Percentiles rank a stretch among this genome's conserved stretches.
Conservation (phyloP, 1,140 invertebrate species). For the Bactericera cockerelli region DNA sequence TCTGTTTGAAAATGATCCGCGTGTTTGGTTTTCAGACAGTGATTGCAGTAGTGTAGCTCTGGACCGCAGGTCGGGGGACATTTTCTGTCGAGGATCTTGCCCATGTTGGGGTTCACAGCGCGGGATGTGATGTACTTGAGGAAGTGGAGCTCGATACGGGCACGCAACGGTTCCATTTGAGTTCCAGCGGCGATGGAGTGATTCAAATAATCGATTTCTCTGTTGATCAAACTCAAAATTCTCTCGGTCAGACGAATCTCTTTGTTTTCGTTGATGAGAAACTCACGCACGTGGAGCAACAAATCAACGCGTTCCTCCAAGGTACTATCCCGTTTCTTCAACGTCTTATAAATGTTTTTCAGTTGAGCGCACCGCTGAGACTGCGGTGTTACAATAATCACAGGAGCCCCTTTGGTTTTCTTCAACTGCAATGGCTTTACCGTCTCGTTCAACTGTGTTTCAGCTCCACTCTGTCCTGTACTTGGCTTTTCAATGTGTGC, state of each 20-base stretch:
- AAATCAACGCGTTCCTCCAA: background rate
- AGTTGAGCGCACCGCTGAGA: background rate
- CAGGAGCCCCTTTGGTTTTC: background rate
- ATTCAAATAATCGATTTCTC: slow-evolving; percentile 1
- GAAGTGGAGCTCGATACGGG: background rate
- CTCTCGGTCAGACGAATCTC: background rate
- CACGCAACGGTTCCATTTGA: background rate
- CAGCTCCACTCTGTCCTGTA: background rate
- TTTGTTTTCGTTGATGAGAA: background rate
- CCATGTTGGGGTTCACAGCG: background rate
- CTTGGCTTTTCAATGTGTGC: background rate
- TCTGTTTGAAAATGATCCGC: background rate
- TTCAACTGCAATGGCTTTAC: background rate
- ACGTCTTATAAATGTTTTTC: background rate
- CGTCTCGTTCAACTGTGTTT: background rate
- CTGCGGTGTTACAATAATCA: background rate
- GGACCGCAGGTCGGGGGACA: background rate
- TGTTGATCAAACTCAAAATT: background rate
- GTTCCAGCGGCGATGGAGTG: background rate
- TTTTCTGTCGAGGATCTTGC: background rate
- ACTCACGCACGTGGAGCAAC: background rate
- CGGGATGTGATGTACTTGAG: background rate
- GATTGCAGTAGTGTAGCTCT: background rate
- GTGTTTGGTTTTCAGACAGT: background rate
- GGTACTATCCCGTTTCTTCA: background rate